These are phyloP conservation scores for Latrodectus elegans DNA, from an alignment of 2,888 invertebrate genomes.

Conservation along the genomic window DNA sequence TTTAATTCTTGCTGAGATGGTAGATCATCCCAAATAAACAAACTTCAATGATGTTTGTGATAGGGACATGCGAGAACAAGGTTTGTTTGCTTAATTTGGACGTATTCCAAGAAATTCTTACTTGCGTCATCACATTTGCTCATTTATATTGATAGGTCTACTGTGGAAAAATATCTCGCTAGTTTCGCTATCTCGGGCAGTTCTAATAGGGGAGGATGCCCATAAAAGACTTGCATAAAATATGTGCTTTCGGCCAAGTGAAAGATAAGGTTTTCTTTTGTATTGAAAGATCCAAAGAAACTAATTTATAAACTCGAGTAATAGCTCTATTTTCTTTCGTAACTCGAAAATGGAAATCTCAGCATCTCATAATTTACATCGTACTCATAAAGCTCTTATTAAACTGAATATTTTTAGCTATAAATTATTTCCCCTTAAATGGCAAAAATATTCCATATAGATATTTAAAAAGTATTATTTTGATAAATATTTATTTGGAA, in stretches of 20 bases:
- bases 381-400: too few species aligned
- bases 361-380: too few species aligned
- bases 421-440: too few species aligned
- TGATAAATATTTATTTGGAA: too few species aligned
- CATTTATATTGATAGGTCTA: conserved; percentile 53
- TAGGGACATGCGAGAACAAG: conserved; percentile 14
- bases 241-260: conserved; percentile 11
- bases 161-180: conserved; percentile 12
- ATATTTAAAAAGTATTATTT: too few species aligned
- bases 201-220: conserved; percentile 6
- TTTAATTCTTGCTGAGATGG: conserved; percentile 22
- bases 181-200: not conserved
- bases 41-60: conserved; percentile 1
- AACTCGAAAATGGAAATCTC: too few species aligned
- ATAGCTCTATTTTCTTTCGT: too few species aligned
- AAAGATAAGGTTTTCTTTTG: too few species aligned
- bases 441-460: too few species aligned
- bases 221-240: conserved; percentile 6
- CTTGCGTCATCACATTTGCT: conserved; percentile 39
- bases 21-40: conserved; percentile 5
- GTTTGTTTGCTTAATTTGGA: conserved; percentile 39
- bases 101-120: conserved; percentile 23
- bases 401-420: too few species aligned
- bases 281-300: too few species aligned
- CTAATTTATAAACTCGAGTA: too few species aligned